A percentile compares a stretch with the other conserved stretches of the same genome.
Evolutionary conservation across 37 sponge, comb jelly and placozoan genomes (phyloP).

Genomic region (Haliclona indistincta): DNA sequence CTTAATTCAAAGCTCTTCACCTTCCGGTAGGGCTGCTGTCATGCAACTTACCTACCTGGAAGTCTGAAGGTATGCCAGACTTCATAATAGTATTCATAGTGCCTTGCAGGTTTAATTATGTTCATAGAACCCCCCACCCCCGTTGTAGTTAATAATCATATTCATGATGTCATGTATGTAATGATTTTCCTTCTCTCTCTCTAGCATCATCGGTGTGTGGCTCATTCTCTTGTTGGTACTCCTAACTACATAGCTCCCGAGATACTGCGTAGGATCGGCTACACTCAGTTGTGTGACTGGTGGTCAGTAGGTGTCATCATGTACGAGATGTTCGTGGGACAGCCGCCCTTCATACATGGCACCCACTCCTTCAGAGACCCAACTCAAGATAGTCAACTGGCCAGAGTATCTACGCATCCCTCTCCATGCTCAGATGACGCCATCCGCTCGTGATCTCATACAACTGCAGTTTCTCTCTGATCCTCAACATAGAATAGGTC

Average conservation of each 20-base stretch:
- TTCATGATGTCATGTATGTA: neutral
- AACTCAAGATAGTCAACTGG: slow-evolving; percentile 93
- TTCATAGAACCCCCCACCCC: neutral
- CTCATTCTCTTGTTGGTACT: slow-evolving; percentile 97
- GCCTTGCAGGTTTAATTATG: neutral
- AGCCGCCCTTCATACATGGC: slow-evolving; percentile 97
- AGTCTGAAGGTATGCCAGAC: slow-evolving; percentile 15
- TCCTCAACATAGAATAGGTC: slow-evolving; percentile 67
- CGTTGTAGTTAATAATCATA: neutral
- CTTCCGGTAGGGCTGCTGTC: too few relatives aligned
- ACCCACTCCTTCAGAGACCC: slow-evolving; percentile 83
- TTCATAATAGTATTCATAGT: too few relatives aligned
- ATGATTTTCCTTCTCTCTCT: slow-evolving; percentile 24
- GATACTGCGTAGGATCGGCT: slow-evolving; percentile 80
- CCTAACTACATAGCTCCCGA: slow-evolving; percentile 99
- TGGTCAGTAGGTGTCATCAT: slow-evolving; percentile 99
- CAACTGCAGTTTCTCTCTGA: slow-evolving; percentile 57
- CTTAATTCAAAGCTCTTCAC: too few relatives aligned
- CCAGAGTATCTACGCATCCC: slow-evolving; percentile 76
- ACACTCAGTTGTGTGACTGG: slow-evolving; percentile 95
- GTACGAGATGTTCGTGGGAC: slow-evolving; percentile 97
- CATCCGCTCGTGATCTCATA: slow-evolving; percentile 75
- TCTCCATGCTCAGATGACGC: slow-evolving; percentile 50
- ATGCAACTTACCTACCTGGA: too few relatives aligned
- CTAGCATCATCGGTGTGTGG: slow-evolving; percentile 77